These are phyloP conservation scores for Gastrophysa polygoni DNA, from an alignment of 2,888 invertebrate genomes.

Conservation along the genomic window DNA sequence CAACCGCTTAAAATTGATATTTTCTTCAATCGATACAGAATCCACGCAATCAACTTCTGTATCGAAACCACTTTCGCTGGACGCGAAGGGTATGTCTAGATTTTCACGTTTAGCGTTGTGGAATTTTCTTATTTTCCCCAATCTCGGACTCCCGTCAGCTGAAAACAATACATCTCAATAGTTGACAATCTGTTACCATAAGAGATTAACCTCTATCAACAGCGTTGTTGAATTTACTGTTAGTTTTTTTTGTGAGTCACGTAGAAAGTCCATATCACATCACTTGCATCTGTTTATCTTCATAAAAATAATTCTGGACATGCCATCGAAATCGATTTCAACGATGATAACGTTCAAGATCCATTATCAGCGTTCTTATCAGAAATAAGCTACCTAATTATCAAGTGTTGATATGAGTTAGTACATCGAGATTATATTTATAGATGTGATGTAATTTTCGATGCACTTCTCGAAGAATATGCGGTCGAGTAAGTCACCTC, in stretches of 20 bases:
- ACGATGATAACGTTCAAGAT: not conserved
- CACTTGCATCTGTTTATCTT: not conserved
- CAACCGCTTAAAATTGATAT: conserved; percentile 47
- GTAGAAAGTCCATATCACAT: too few relatives aligned
- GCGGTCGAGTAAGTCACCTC: not conserved
- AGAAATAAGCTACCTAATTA: too few relatives aligned
- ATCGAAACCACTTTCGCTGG: conserved; percentile 57
- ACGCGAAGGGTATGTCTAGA: conserved; percentile 54
- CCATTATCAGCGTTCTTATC: not conserved
- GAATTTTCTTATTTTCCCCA: conserved; percentile 67
- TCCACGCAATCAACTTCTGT: conserved; percentile 55
- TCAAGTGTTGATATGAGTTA: not conserved
- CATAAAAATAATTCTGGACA: not conserved
- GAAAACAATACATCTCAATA: conserved; percentile 27
- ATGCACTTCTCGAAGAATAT: not conserved
- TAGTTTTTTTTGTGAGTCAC: too few relatives aligned
- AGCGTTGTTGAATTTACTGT: too few relatives aligned
- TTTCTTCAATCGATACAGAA: conserved; percentile 41
- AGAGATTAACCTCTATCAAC: too few relatives aligned
- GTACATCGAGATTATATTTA: not conserved
- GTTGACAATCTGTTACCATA: not conserved
- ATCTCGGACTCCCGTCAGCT: conserved; percentile 63
- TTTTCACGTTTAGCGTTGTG: conserved; percentile 55
- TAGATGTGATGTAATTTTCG: conserved; percentile 9
- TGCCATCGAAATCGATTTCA: not conserved